These are phyloP conservation scores for Spongilla lacustris DNA, from an alignment of 37 sponge, comb jelly and placozoan genomes.

Conservation along the genomic window DNA sequence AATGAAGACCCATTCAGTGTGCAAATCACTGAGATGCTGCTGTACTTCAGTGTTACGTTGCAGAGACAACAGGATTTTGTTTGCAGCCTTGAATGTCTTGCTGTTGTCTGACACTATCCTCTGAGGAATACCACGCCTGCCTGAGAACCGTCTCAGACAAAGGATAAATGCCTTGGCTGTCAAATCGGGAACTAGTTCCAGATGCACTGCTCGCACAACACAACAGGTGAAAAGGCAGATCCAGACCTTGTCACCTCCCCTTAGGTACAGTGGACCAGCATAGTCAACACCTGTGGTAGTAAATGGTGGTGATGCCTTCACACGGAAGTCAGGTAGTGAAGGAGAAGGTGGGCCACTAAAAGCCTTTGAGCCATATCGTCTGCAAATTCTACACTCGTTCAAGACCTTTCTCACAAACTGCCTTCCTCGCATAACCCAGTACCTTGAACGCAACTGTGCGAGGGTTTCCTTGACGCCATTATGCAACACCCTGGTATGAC, in stretches of 20 bases:
- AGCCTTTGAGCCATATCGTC: conserved; percentile 12
- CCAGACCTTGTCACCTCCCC: neutral
- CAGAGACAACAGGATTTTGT: neutral
- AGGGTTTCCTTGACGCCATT: conserved; percentile 25
- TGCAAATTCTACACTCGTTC: conserved; percentile 17
- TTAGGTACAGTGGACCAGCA: conserved; percentile 37
- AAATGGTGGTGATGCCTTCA: conserved; percentile 36
- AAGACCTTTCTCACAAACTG: conserved; percentile 7
- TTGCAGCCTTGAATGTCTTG: neutral
- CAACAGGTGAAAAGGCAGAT: conserved; percentile 3
- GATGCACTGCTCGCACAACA: neutral
- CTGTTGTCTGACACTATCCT: neutral
- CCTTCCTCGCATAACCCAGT: conserved; percentile 39
- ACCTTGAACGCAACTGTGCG: conserved; percentile 21
- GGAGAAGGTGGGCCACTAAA: conserved; percentile 31
- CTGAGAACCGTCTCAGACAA: neutral
- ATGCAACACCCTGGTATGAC: conserved; percentile 14
- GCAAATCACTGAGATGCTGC: neutral
- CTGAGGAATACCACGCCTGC: neutral
- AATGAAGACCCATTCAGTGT: neutral
- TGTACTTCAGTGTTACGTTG: neutral
- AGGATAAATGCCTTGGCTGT: neutral
- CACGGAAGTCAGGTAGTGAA: no score
- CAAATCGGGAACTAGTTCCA: conserved; percentile 10
- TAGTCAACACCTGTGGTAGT: conserved; percentile 30